Evolutionary conservation across 2,888 invertebrate species (phyloP), one percentile per base, ranked within the genome.

Genomic region (Gymnosoma rotundatum): DNA sequence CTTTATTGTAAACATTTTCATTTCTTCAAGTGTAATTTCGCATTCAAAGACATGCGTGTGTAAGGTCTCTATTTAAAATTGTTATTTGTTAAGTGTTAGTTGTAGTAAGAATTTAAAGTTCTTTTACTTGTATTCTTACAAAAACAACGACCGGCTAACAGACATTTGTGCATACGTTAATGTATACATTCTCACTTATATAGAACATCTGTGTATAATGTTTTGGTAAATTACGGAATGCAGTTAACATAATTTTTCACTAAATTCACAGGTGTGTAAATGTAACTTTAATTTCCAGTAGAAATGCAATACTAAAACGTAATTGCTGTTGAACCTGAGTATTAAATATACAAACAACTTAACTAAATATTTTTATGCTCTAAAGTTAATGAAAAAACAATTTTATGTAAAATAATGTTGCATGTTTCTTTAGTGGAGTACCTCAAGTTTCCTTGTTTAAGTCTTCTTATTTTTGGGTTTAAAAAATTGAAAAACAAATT

Each of bases 231-330:
- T 83, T 83, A 83, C 83, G 69, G 83, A 78, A 83, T 78, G 83
- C 83, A 83, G 78, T 83, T 83, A 83, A 78, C 83, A 83, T 83
- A 83, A 83, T 83, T 83, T 83, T 83, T 61, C 63, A 69, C 83
- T 78, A 78, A 83, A 83, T 78, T 83, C 83, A 83, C 78, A 69
- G 50, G 74, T 74, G 69, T 83, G 63, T 74, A 42, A 74, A 74
- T 61, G 61, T 69, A 42, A 60, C 38, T 79, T 66, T 45, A 52
- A 60, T 32, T 42, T 8, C 9, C 16, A 25, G n/a, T 60, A 50
- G 45, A 18, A 60, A 66, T 42, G 38, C 50, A 52, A 45, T 50
- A 69, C 10, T 21, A 42, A 69, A 56, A 38, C 42, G n/a, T 60
- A 60, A 36, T 38, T 18, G 18, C 38, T 61, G 3, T 56, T 16